These are phyloP conservation scores for Herpetotheres cachinnans DNA, from an alignment of 2,113 vertebrate genomes.

Conservation along the genomic window DNA sequence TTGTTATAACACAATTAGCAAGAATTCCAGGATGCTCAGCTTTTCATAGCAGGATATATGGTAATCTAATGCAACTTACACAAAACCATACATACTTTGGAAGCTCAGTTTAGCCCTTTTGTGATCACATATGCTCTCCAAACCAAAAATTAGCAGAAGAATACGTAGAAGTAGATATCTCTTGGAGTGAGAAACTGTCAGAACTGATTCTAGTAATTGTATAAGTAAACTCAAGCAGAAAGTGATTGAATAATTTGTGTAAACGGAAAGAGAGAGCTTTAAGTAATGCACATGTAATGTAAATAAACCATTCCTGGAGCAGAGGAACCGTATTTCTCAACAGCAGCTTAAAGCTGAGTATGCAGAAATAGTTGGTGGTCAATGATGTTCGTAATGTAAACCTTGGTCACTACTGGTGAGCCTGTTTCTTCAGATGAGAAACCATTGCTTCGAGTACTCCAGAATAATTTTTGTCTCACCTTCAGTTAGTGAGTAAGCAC, in stretches of 20 bases:
- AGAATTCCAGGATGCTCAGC: neutral
- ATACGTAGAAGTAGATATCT: neutral
- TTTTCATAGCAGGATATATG: neutral
- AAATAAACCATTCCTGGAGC: neutral
- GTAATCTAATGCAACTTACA: neutral
- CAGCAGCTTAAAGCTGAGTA: neutral
- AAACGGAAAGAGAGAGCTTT: neutral
- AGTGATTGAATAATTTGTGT: neutral
- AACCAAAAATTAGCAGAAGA: neutral
- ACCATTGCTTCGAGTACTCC: neutral
- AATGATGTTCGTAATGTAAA: neutral
- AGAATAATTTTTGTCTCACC: neutral
- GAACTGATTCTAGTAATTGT: neutral
- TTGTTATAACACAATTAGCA: accelerated
- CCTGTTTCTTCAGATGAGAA: neutral
- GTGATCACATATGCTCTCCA: neutral
- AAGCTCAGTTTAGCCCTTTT: neutral
- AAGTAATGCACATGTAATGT: neutral
- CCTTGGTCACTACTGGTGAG: neutral
- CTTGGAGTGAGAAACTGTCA: neutral
- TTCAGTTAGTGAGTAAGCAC: neutral
- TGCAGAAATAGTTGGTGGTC: neutral
- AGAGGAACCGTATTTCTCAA: neutral
- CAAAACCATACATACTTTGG: neutral
- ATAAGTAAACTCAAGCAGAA: neutral